Percentiles rank a stretch among this genome's conserved stretches.
phyloP scores from a whole-genome alignment of 2,888 invertebrate species.

The Charanyca ferruginea region DNA sequence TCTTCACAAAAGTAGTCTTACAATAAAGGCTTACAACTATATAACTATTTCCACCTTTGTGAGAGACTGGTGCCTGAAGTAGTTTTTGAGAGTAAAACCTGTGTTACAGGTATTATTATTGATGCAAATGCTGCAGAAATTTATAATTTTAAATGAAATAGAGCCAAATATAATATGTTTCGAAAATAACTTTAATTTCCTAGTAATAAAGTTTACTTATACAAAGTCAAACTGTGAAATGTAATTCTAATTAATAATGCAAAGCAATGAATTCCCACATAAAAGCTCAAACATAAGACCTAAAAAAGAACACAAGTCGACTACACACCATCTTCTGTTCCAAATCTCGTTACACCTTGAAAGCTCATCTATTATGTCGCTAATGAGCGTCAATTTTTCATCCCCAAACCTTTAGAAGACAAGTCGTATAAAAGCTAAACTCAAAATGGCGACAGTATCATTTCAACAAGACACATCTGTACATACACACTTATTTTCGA shows the following conservation, averaged over 20 bases:
- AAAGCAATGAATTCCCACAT: neutral
- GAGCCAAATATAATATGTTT: neutral
- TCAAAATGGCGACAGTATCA: conserved; percentile 68
- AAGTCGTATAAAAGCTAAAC: conserved; percentile 80
- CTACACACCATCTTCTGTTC: conserved; percentile 71
- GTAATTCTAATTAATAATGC: neutral
- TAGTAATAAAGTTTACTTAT: too few relatives aligned
- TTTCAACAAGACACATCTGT: conserved; percentile 38
- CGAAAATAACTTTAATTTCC: neutral
- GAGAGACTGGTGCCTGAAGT: too few relatives aligned
- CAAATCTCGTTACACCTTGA: conserved; percentile 78
- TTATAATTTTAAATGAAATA: neutral
- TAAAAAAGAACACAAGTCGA: conserved; percentile 21
- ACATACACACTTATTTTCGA: conserved; percentile 25
- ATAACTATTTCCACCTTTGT: too few relatives aligned
- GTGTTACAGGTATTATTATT: too few relatives aligned
- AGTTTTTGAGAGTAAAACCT: too few relatives aligned
- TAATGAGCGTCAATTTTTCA: conserved; percentile 85
- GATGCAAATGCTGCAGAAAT: too few relatives aligned
- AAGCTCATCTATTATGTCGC: conserved; percentile 79
- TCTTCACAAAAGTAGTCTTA: too few relatives aligned
- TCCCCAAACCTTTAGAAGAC: conserved; percentile 74
- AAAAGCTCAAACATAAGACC: neutral
- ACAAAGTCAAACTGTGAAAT: too few relatives aligned
- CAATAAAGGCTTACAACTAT: too few relatives aligned